A percentile compares a stretch with the other conserved stretches of the same genome.
Conservation (phyloP, 2,113 vertebrate species). For the Odontophorus gujanensis region DNA sequence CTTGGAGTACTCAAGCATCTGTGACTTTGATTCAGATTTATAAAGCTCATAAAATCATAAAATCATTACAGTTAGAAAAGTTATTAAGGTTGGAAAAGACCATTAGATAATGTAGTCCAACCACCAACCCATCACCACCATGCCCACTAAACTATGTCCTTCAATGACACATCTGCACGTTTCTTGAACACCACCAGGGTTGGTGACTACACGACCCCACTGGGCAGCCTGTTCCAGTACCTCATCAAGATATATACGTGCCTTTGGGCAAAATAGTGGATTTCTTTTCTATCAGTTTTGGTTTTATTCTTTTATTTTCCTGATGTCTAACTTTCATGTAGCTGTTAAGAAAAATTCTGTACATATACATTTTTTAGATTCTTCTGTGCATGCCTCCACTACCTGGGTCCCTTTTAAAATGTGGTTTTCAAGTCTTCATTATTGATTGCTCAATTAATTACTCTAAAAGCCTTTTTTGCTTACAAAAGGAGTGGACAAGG, state of each 20-base stretch:
- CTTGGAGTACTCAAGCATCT: background rate
- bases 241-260: background rate
- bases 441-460: slow-evolving; percentile 25
- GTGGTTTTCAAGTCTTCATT: background rate
- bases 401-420: background rate
- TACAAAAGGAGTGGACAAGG: background rate
- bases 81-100: too few relatives aligned
- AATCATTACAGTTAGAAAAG: too few relatives aligned
- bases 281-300: background rate
- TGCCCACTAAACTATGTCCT: too few relatives aligned
- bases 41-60: background rate
- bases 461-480: background rate
- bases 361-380: background rate
- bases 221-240: too few relatives aligned
- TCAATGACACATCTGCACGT: too few relatives aligned
- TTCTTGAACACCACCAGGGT: too few relatives aligned
- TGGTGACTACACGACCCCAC: too few relatives aligned
- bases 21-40: background rate
- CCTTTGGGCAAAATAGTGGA: background rate
- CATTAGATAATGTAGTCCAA: too few relatives aligned
- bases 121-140: too few relatives aligned
- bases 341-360: background rate
- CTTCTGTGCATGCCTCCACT: background rate
- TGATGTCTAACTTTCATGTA: background rate
- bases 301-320: background rate